Percentiles rank a stretch among this genome's conserved stretches.
phyloP scores from a whole-genome alignment of 2,888 invertebrate genomes.

The Drosophila stalkeri region DNA sequence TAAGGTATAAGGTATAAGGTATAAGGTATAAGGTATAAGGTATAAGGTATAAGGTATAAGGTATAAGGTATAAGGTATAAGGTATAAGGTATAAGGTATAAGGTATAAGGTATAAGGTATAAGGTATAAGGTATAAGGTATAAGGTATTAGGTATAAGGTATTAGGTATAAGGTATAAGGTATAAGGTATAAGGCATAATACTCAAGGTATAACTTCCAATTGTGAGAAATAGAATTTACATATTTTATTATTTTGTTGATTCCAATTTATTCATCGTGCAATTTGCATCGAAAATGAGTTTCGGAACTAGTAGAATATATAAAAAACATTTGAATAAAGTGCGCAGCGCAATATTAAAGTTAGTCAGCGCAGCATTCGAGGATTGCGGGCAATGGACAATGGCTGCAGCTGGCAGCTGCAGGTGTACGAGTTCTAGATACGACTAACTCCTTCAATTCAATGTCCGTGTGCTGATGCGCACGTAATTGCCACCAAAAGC shows the following conservation, averaged over 20 bases:
- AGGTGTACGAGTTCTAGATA: constrained; percentile 31
- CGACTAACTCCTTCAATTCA: constrained; percentile 27
- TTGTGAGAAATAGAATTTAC: background rate
- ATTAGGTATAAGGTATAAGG: background rate
- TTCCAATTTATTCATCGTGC: constrained; percentile 2
- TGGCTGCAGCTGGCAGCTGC: constrained; percentile 16
- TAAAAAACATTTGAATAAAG: background rate
- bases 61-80: background rate
- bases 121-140: constrained; percentile 1
- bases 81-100: background rate
- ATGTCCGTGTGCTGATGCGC: constrained; percentile 48
- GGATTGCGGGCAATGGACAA: constrained; percentile 6
- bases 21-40: background rate
- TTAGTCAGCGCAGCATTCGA: background rate
- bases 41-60: background rate
- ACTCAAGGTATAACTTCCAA: background rate
- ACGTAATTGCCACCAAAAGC: constrained; percentile 65
- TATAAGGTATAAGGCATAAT: background rate
- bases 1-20: constrained; percentile 1
- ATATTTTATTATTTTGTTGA: background rate
- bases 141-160: background rate
- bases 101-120: background rate
- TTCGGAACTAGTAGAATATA: background rate
- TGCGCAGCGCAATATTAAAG: constrained; percentile 9
- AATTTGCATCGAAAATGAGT: constrained; percentile 4